Evolutionary conservation across 2,888 invertebrate species (phyloP).

Genomic region (Neoaliturus tenellus): DNA sequence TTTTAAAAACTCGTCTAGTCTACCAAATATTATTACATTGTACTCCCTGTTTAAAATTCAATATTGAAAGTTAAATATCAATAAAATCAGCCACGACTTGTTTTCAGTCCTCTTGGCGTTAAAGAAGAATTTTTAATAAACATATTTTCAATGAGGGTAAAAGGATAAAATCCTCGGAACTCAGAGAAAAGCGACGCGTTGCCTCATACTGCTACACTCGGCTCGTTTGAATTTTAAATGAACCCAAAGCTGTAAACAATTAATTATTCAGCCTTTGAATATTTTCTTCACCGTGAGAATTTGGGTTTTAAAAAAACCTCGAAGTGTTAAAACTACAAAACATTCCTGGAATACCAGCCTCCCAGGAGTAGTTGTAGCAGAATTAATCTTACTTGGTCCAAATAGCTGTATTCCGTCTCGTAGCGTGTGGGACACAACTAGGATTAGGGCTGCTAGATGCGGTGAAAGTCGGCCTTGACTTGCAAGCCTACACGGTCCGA

Average conservation of each 20-base stretch:
- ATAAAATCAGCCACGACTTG: neutral
- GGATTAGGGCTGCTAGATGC: too few relatives aligned
- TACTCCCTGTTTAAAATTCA: neutral
- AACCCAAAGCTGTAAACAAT: neutral
- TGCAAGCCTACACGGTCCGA: neutral
- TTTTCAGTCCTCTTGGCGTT: neutral
- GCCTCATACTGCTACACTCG: neutral
- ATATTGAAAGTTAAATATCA: neutral
- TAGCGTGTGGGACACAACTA: too few relatives aligned
- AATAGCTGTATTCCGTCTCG: too few relatives aligned
- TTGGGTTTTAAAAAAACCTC: too few relatives aligned
- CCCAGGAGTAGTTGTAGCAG: too few relatives aligned
- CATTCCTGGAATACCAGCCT: too few relatives aligned
- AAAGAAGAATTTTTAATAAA: neutral
- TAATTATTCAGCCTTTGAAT: neutral
- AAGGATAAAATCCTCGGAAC: neutral
- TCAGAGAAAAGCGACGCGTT: neutral
- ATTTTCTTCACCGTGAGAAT: too few relatives aligned
- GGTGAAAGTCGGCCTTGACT: neutral
- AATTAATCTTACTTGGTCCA: too few relatives aligned
- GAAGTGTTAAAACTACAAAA: too few relatives aligned
- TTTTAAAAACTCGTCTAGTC: too few relatives aligned
- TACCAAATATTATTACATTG: neutral
- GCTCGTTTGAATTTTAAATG: conserved; percentile 16
- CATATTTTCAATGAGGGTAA: neutral